These are phyloP conservation scores for Phortica variegata DNA, from an alignment of 1,140 invertebrate genomes.

Conservation along the genomic window DNA sequence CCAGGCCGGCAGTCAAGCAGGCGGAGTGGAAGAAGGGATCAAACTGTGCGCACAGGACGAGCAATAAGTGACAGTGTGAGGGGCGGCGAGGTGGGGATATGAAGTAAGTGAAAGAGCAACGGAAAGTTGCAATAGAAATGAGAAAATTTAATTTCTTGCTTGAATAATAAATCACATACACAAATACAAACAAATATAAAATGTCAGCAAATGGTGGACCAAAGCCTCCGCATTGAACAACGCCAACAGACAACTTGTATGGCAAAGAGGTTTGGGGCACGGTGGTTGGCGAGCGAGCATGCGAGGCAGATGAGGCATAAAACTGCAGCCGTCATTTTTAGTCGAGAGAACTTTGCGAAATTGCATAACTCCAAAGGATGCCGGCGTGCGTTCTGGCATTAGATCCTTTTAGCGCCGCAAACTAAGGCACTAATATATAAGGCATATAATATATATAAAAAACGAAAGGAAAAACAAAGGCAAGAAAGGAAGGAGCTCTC, in stretches of 20 bases:
- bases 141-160: constrained; percentile 54
- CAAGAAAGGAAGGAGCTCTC: no score
- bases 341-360: no score
- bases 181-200: constrained; percentile 22
- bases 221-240: no score
- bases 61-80: constrained; percentile 2
- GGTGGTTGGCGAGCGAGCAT: no score
- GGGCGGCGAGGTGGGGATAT: constrained; percentile 12
- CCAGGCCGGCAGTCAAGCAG: constrained; percentile 26
- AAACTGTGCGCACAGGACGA: neutral
- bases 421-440: no score
- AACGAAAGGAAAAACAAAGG: no score
- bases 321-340: constrained; percentile 2
- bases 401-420: no score
- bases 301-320: constrained; percentile 11
- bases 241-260: no score
- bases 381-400: no score
- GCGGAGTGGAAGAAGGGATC: constrained; percentile 2
- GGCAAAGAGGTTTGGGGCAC: constrained; percentile 8
- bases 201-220: constrained; percentile 7
- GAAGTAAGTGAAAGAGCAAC: constrained; percentile 14
- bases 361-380: no score
- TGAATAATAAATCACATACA: constrained; percentile 55
- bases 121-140: constrained; percentile 46
- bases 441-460: no score